phyloP scores from a whole-genome alignment of 2,113 vertebrate genomes.

The Bufo bufo region DNA sequence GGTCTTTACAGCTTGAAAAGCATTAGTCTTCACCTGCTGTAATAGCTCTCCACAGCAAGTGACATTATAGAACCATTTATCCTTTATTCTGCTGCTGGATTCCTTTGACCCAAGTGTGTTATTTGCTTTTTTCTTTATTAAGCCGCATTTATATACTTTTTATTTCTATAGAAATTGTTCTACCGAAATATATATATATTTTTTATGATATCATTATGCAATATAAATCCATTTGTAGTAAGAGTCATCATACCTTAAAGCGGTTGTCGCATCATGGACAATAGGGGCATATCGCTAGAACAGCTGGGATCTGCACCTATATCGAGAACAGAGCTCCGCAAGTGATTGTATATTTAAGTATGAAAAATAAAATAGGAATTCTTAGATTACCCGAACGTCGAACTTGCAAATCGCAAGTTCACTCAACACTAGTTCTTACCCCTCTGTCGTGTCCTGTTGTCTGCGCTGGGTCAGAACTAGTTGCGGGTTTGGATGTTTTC shows the following conservation, averaged over 20 bases:
- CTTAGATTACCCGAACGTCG: no score
- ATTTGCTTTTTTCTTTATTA: not conserved
- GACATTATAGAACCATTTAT: slow-evolving; percentile 24
- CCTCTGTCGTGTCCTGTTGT: no score
- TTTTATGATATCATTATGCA: not conserved
- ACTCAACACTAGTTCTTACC: no score
- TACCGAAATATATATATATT: not conserved
- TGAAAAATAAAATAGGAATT: no score
- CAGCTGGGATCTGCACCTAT: no score
- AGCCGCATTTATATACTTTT: not conserved
- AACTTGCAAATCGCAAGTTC: no score
- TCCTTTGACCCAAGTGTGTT: not conserved
- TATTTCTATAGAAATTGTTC: not conserved
- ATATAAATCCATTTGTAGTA: not conserved
- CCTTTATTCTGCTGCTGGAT: not conserved
- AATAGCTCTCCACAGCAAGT: not conserved
- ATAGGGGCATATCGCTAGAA: no score
- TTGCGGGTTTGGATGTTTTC: no score
- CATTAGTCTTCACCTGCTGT: slow-evolving; percentile 1
- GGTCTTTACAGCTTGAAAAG: not conserved
- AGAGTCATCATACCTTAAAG: not conserved
- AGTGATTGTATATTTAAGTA: no score
- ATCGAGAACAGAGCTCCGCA: no score
- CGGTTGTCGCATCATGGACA: no score
- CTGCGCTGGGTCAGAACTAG: no score